Evolutionary conservation across 1,140 invertebrate species (phyloP), one percentile per base, ranked within the genome.

Genomic region (Stenopsyche tienmushanensis): DNA sequence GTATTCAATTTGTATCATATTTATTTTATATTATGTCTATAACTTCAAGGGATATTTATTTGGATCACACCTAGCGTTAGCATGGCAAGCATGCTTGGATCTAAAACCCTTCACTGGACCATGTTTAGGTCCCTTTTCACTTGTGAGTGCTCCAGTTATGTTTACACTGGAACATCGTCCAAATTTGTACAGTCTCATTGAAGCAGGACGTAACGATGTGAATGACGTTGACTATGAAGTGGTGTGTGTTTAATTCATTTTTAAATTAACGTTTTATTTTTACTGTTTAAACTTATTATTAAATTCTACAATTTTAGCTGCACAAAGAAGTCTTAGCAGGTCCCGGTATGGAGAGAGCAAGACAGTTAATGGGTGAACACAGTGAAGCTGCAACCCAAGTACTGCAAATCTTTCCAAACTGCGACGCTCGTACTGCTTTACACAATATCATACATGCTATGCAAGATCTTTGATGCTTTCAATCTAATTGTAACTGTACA

Each of bases 51-150:
- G 91, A 0, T 94, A 90, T 76, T 83, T 90, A 42, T 96, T 97
- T 85, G 95, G 94, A n/a, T 90, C 92, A 76, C 91, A 96, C 80
- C 80, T 97, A 47, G 92, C 92, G 0, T 81, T 95, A 24, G 92
- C 92, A 29, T 94, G 92, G 88, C 93, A 97, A 80, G 93, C 94
- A n/a, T 84, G 84, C 71, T 71, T 86, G 1, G 85, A 87, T 71
- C 76, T 90, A 15, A 86, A 88, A 70, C 83, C 86, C 9, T 90
- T 90, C 70, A 73, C 81, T 1, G 80, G 77, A 10, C 82, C 84
- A n/a, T 83, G 86, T 65, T 80, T 82, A 10, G 76, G 76, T 1
- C 74, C 80, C 0, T 90, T 91, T 69, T 90, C 84, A 71, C 74
- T 94, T 17, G 87, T 91, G 18, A 90, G 90, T 49, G 90, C 92